Percentiles rank a stretch among this genome's conserved stretches.
These are phyloP conservation scores for Craterocephalus amniculus DNA, from an alignment of 2,797 vertebrate species.

Conservation along the genomic window DNA sequence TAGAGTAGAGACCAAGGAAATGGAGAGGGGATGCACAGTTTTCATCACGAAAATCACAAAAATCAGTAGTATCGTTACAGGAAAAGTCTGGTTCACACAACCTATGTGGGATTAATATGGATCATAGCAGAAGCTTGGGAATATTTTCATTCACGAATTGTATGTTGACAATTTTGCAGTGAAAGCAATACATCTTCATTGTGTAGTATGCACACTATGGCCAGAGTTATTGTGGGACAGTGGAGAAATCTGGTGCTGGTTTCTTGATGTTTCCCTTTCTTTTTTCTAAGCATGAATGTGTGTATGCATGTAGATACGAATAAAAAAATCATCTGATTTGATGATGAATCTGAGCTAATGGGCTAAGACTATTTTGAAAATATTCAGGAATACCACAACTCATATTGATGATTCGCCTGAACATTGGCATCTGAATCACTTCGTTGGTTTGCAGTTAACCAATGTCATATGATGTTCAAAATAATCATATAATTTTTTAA, in stretches of 20 bases:
- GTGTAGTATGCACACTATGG: neutral
- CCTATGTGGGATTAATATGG: too few relatives aligned
- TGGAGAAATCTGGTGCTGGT: neutral
- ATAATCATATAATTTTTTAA: too few relatives aligned
- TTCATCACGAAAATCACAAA: neutral
- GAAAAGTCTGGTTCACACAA: conserved; percentile 10
- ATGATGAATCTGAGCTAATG: neutral
- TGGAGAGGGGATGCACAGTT: conserved; percentile 3
- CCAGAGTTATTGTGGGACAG: neutral
- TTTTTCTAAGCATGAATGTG: neutral
- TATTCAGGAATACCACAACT: too few relatives aligned
- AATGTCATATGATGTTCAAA: too few relatives aligned
- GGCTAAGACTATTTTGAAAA: too few relatives aligned
- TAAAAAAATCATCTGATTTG: neutral
- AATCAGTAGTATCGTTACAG: conserved; percentile 23
- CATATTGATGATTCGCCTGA: too few relatives aligned
- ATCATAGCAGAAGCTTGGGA: neutral
- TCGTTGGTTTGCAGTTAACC: too few relatives aligned
- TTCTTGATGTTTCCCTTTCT: neutral
- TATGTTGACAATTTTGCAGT: neutral
- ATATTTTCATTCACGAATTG: neutral
- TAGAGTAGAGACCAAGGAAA: conserved; percentile 30
- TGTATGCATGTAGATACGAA: neutral
- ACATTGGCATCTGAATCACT: too few relatives aligned
- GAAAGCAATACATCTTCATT: neutral